Percentiles rank a stretch among this genome's conserved stretches.
Evolutionary conservation across 2,797 vertebrate genomes (phyloP).

Genomic region (Euthynnus affinis): DNA sequence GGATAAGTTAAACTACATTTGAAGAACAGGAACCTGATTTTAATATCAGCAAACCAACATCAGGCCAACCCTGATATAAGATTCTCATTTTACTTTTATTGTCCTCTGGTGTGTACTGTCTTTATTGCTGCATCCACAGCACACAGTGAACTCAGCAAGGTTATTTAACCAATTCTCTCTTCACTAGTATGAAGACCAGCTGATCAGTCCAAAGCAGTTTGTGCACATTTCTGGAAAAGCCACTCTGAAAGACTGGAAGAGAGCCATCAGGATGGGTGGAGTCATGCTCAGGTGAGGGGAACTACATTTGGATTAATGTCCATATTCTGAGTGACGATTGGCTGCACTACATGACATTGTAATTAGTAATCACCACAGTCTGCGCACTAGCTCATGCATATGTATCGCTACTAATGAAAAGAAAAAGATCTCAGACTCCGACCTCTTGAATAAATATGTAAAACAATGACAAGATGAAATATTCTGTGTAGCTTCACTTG

Average conservation of each 20-base stretch:
- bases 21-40: no score
- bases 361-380: neutral
- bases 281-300: slow-evolving; percentile 95
- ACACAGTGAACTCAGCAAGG: neutral
- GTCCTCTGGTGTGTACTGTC: neutral
- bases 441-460: slow-evolving; percentile 4
- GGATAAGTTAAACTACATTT: no score
- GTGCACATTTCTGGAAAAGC: slow-evolving; percentile 98
- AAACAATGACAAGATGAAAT: neutral
- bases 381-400: neutral
- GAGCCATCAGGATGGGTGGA: slow-evolving; percentile 96
- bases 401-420: neutral
- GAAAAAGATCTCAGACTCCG: slow-evolving; percentile 2
- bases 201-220: slow-evolving; percentile 99
- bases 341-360: neutral
- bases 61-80: no score
- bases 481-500: neutral
- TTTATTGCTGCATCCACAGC: neutral
- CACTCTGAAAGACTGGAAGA: slow-evolving; percentile 98
- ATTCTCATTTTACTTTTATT: neutral
- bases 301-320: neutral
- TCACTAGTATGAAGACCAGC: slow-evolving; percentile 94
- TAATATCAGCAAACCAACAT: neutral
- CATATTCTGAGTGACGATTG: neutral
- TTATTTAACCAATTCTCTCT: neutral